These are phyloP conservation scores for Drosophila monieri DNA, from an alignment of 2,888 invertebrate genomes.

Conservation along the genomic window DNA sequence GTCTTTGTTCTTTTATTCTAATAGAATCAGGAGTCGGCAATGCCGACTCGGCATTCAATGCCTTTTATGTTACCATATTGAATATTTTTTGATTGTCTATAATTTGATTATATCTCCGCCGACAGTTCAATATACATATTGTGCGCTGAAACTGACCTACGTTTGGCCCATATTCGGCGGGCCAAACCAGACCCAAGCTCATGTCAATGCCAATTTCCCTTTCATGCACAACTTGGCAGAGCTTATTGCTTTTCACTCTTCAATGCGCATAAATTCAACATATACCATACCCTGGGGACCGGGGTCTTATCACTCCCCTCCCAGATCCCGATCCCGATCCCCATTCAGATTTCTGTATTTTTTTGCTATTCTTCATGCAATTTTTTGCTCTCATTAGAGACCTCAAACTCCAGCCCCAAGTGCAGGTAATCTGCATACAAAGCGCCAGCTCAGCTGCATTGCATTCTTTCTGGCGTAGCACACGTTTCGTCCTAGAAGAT, in stretches of 20 bases:
- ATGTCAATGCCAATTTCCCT: constrained; percentile 71
- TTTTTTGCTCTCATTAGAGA: constrained; percentile 59
- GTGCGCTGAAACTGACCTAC: constrained; percentile 27
- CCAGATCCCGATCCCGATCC: neutral
- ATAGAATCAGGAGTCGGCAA: neutral
- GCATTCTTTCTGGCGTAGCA: constrained; percentile 28
- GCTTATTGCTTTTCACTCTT: constrained; percentile 78
- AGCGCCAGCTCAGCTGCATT: constrained; percentile 39
- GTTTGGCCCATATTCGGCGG: neutral
- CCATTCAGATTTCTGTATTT: constrained; percentile 2
- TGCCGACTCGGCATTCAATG: too few species aligned
- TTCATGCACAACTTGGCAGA: constrained; percentile 77
- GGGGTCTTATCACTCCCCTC: neutral
- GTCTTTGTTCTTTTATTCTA: neutral
- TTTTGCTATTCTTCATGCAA: constrained; percentile 20
- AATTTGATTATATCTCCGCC: constrained; percentile 7
- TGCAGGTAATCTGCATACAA: constrained; percentile 69
- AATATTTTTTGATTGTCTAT: too few species aligned
- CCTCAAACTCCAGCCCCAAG: constrained; percentile 27
- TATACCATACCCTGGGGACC: constrained; percentile 21
- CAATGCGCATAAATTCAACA: constrained; percentile 77
- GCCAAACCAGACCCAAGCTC: constrained; percentile 23
- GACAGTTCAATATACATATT: constrained; percentile 58
- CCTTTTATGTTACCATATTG: too few species aligned
- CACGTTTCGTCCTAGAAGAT: constrained; percentile 60